A percentile compares a stretch with the other conserved stretches of the same genome.
Conservation (phyloP, 2,113 vertebrate species). For the Salvelinus fontinalis region DNA sequence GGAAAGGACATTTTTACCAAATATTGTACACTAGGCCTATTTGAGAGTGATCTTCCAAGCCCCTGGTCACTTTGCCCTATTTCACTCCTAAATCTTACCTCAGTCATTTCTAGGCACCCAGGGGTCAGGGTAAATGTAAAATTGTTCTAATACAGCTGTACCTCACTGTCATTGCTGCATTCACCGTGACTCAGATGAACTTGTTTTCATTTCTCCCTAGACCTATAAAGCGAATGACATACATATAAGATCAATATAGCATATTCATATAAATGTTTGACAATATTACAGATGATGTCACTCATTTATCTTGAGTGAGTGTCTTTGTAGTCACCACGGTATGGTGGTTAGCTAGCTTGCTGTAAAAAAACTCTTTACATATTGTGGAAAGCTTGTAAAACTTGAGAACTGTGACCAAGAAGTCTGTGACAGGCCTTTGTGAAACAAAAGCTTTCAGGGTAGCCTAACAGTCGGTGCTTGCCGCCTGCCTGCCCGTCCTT, state of each 20-base stretch:
- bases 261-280: not conserved
- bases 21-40: not conserved
- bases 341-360: not conserved
- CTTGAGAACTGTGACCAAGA: not conserved
- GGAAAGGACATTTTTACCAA: not conserved
- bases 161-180: not conserved
- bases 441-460: not conserved
- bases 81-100: not conserved
- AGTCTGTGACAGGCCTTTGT: not conserved
- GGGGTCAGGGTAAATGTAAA: not conserved
- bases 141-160: not conserved
- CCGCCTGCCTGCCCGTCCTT: not conserved
- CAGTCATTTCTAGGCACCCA: not conserved
- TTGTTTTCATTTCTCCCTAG: not conserved
- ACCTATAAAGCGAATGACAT: not conserved
- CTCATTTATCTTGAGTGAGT: not conserved
- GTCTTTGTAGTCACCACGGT: not conserved
- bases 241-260: not conserved
- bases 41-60: too few species aligned
- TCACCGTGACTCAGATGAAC: not conserved
- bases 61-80: not conserved
- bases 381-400: not conserved
- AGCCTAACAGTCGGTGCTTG: not conserved
- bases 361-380: not conserved
- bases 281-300: not conserved